Evolutionary conservation across 2,888 invertebrate genomes (phyloP).

Genomic region (Morinoia aosen): DNA sequence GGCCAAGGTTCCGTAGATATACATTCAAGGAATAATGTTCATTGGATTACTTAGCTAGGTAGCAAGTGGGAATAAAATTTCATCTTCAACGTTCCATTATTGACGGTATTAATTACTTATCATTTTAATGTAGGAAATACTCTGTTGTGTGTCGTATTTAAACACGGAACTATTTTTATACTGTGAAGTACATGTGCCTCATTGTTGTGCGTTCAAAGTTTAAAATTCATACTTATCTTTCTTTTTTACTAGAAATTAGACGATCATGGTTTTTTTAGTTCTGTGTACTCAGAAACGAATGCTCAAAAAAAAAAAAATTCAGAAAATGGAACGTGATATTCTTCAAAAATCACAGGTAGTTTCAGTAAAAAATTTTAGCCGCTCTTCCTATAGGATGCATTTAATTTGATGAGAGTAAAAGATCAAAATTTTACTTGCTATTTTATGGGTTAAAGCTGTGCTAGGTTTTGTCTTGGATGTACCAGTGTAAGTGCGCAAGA

Average conservation of each 20-base stretch:
- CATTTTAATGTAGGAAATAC: background rate
- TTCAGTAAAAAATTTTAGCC: background rate
- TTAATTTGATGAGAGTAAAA: background rate
- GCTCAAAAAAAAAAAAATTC: background rate
- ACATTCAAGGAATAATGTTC: background rate
- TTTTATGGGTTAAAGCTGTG: background rate
- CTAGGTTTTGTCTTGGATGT: background rate
- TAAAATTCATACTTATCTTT: background rate
- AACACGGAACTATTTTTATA: background rate
- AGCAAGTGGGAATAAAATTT: background rate
- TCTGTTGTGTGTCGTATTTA: background rate
- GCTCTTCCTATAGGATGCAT: no score
- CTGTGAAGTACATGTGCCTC: background rate
- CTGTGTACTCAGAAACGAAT: background rate
- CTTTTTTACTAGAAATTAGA: background rate
- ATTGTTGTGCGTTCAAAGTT: background rate
- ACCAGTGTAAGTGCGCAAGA: background rate
- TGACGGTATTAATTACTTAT: constrained; percentile 10
- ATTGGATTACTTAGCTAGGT: background rate
- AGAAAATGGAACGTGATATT: background rate
- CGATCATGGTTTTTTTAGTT: background rate
- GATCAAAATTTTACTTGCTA: background rate
- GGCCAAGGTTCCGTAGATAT: background rate
- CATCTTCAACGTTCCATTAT: constrained; percentile 1
- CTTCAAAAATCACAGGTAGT: background rate